Base-by-base conservation (phyloP, 2,113 vertebrate genomes). In the Melanerpes formicivorus region DNA sequence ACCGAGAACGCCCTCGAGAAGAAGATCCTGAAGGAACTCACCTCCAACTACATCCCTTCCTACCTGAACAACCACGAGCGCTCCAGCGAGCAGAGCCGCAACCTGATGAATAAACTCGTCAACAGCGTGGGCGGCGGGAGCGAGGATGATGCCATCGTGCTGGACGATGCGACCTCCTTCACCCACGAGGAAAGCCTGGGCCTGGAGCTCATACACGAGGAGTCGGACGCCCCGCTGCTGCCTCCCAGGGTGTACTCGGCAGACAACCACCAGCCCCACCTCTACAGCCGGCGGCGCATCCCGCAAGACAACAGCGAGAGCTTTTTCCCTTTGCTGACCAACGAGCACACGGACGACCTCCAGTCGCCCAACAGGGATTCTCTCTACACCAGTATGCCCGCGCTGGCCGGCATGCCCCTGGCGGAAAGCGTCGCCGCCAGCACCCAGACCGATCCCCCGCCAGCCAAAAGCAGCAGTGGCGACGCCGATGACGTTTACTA, bases 11-110 rank as follows among this genome's bases (percentile, higher is more conserved):
- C 99, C 96, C 98, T 99, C 84, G 99, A 99, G 97, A 99, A 99
- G 98, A 99, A 99, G 97, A 99, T 99, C 95, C 98, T 99, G 96
- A 99, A 99, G 98, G 99, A 99, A 98, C 99, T 99, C 96, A 99
- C 99, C 83, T 99, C 99, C 96, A 99, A 99, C 97, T 99, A 99
- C 94, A 99, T 99, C 97, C 99, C 99, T 87, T 98, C 99, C 71
- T 99, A 99, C 97, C 98, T 99, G 97, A 99, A 99, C 98, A 99
- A 99, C 96, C 99, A 99, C 5, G 99, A 99, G 97, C 98, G 98
- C 96, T 97, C 98, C 64, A 97, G 97, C 4, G 99, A 99, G 95
- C 99, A 99, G 95, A 99, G 98, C 95, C 97, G 98, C 93, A 99
- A 99, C 96, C 97, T 99, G 76, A 98, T 99, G 98, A 99, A 99